Evolutionary conservation across 2,113 vertebrate genomes (phyloP), one percentile per base, ranked within the genome.

Genomic region (Pseudopodoces humilis): DNA sequence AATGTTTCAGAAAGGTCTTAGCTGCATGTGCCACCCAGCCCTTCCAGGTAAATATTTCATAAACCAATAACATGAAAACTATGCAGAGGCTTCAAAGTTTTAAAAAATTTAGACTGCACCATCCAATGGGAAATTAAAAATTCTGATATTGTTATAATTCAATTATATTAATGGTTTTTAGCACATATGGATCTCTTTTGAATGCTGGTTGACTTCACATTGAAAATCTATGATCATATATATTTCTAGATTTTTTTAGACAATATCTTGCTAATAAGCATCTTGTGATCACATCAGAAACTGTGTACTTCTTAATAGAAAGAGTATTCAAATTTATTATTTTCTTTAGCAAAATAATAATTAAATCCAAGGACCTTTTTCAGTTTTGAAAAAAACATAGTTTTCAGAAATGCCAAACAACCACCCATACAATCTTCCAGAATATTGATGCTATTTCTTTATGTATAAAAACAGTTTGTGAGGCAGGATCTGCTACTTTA

Each of bases 381-480:
- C 1, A 11, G 7, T 82, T 79, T 78, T 20, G 0, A 15, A 52
- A 76, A 55, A 44, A 13, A 7, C 4, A 3, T 11, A 2, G 1
- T 52, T 83, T 92, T 64, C 41, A 69, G 33, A 83, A 80, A 44
- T 3, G 1, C 13, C 24, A 60, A 47, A 5, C 5, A 56, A 20
- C 1, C 2, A 58, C 4, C 2, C 12, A 28, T 68, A 37, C 6
- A 46, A 2, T 41, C 31, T 78, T 69, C 30, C 25, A 46, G 19
- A 52, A 63, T 35, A 64, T 44, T 70, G 41, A 41, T 13, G 18
- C 6, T 31, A 1, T 63, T 85, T 94, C 12, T 85, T 44, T 56
- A 21, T 13, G 2, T 9, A 6, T 69, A 55, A n/a, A 80, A 82
- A 37, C 35, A 64, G 3, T 37, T 37, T 65, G 22, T 47, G 16